A percentile compares a stretch with the other conserved stretches of the same genome.
These are phyloP conservation scores for Nothocercus nigrocapillus DNA, from an alignment of 2,113 vertebrate species.

Conservation along the genomic window DNA sequence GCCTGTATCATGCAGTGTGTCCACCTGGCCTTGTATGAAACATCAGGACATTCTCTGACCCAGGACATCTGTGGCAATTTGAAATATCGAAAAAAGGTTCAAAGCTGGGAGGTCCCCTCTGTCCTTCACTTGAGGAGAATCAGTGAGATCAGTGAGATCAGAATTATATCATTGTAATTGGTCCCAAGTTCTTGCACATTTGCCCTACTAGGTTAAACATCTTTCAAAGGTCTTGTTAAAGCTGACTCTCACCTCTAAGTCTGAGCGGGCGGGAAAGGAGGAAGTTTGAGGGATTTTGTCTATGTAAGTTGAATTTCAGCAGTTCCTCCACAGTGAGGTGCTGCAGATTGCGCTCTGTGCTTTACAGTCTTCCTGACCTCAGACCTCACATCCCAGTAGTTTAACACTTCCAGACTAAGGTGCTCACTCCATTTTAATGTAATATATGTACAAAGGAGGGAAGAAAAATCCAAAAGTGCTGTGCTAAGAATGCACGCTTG, in stretches of 20 bases:
- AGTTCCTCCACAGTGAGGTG: rapidly evolving
- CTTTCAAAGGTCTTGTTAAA: background rate
- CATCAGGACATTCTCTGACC: background rate
- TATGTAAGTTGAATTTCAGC: background rate
- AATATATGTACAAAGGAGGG: background rate
- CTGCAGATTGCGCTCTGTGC: background rate
- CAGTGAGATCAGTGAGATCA: too few relatives aligned
- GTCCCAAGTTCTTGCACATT: background rate
- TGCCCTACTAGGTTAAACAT: background rate
- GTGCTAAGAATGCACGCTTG: background rate
- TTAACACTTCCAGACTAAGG: background rate
- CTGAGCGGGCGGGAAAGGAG: background rate
- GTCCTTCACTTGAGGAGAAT: background rate
- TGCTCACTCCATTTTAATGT: background rate
- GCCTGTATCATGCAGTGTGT: background rate
- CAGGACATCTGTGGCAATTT: background rate
- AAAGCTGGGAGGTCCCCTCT: background rate
- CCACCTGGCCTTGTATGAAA: background rate
- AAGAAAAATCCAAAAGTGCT: background rate
- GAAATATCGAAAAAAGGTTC: background rate
- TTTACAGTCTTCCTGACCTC: background rate
- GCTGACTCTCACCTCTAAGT: background rate
- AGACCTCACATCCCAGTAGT: background rate
- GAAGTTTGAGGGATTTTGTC: background rate
- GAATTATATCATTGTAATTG: background rate